Conservation (phyloP, 2,888 invertebrate genomes). For the Stenchaetothrips biformis region DNA sequence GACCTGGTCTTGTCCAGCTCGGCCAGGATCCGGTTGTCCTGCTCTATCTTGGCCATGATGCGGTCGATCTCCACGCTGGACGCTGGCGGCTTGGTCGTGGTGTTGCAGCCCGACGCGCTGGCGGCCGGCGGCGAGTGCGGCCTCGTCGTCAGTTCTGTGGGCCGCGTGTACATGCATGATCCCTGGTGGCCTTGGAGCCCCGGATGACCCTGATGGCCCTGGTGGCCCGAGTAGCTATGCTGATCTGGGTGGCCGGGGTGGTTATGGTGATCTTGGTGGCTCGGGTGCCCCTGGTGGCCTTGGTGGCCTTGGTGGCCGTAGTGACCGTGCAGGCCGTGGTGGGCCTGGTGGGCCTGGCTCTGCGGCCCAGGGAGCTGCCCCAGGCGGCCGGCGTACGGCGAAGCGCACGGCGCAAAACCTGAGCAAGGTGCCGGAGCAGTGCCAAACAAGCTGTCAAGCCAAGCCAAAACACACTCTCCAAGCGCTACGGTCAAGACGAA, state of each 20-base stretch:
- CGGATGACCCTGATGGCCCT: conserved; percentile 32
- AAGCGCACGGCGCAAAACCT: conserved; percentile 10
- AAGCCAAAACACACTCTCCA: no score
- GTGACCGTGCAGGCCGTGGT: conserved; percentile 33
- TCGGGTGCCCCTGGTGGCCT: conserved; percentile 20
- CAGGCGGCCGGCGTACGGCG: not conserved
- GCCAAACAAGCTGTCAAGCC: not conserved
- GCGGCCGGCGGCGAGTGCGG: conserved; percentile 35
- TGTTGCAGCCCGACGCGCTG: conserved; percentile 45
- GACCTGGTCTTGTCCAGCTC: conserved; percentile 81
- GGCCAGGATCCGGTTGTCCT: conserved; percentile 78
- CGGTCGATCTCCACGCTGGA: conserved; percentile 71
- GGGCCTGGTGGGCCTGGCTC: conserved; percentile 1
- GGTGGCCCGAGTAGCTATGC: conserved; percentile 33
- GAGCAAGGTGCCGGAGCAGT: conserved; percentile 14
- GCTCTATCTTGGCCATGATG: conserved; percentile 93
- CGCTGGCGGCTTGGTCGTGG: conserved; percentile 41
- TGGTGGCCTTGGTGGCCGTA: conserved; percentile 28
- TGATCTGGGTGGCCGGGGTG: conserved; percentile 31
- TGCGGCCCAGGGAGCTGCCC: not conserved
- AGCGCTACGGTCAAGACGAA: no score
- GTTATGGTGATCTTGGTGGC: conserved; percentile 24
- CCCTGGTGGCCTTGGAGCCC: conserved; percentile 29
- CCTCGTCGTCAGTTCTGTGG: conserved; percentile 20
- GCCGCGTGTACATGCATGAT: conserved; percentile 18